Percentiles rank a stretch among this genome's conserved stretches.
Evolutionary conservation across 2,888 invertebrate genomes (phyloP).

Genomic region (Phengaris alcon): DNA sequence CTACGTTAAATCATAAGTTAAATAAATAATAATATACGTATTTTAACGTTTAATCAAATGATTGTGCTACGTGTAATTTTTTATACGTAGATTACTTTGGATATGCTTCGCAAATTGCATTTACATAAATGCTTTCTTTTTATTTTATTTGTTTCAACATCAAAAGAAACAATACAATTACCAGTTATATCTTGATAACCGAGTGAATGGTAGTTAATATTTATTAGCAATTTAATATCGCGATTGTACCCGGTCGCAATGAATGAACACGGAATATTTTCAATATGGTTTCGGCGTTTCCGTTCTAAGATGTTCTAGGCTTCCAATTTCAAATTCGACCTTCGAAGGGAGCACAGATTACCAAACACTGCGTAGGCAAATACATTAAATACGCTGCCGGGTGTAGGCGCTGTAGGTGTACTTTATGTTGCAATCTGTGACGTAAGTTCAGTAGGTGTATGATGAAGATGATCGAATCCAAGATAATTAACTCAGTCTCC

Average conservation of each 20-base stretch:
- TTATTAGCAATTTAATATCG: constrained; percentile 43
- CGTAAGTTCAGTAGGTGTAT: constrained; percentile 1
- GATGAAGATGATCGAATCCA: constrained; percentile 13
- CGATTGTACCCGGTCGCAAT: constrained; percentile 60
- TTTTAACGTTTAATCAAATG: too few relatives aligned
- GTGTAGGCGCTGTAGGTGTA: constrained; percentile 36
- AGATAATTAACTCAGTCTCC: not conserved
- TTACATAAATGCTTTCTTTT: too few relatives aligned
- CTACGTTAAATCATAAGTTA: too few relatives aligned
- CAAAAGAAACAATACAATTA: too few relatives aligned
- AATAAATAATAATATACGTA: too few relatives aligned
- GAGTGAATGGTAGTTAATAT: too few relatives aligned
- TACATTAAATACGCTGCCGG: constrained; percentile 35
- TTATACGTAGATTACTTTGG: too few relatives aligned
- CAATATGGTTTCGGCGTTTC: constrained; percentile 73
- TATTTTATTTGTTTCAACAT: too few relatives aligned
- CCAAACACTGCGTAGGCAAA: constrained; percentile 56
- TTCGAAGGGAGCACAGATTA: constrained; percentile 55
- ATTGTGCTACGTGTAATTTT: too few relatives aligned
- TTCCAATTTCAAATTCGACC: constrained; percentile 50
- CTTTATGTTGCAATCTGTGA: constrained; percentile 22
- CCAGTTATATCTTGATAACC: too few relatives aligned
- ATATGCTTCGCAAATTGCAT: too few relatives aligned
- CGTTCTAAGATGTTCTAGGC: constrained; percentile 62
- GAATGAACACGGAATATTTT: constrained; percentile 67